phyloP scores from a whole-genome alignment of 2,797 vertebrate genomes.

The Pteronotus mesoamericanus region DNA sequence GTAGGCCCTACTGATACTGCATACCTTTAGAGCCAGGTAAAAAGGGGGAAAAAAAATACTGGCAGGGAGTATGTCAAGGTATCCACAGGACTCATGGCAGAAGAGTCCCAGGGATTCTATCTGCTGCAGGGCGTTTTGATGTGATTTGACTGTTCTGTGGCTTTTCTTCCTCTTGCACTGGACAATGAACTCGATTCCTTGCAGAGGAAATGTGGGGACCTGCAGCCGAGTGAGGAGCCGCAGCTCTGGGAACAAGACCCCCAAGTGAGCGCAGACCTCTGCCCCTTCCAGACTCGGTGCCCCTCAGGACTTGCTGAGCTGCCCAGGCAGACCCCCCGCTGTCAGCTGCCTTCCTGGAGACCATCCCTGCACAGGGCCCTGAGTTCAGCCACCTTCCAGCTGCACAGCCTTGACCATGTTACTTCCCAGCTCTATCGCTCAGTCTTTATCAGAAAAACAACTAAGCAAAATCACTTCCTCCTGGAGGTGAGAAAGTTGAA shows the following conservation, averaged over 20 bases:
- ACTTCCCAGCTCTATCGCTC: not conserved
- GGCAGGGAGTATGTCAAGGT: not conserved
- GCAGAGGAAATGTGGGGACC: too few species aligned
- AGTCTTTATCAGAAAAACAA: not conserved
- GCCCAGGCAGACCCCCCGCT: not conserved
- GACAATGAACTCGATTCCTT: not conserved
- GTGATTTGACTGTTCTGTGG: not conserved
- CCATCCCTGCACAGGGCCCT: too few species aligned
- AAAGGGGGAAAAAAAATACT: not conserved
- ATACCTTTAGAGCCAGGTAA: not conserved
- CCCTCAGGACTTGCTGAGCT: not conserved
- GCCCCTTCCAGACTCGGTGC: rapidly evolving
- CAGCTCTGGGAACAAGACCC: not conserved
- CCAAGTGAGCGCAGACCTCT: not conserved
- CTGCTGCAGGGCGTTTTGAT: not conserved
- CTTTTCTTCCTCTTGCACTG: not conserved
- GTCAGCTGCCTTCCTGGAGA: not conserved
- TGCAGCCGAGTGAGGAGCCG: not conserved
- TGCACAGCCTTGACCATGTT: not conserved
- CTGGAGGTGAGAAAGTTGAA: not conserved
- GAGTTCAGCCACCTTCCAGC: not conserved
- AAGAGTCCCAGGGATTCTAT: not conserved
- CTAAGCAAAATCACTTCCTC: not conserved
- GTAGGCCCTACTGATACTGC: not conserved
- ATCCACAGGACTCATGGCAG: not conserved